Base-by-base conservation (phyloP, 2,797 vertebrate species). In the Parauchenoglanis punctatus region DNA sequence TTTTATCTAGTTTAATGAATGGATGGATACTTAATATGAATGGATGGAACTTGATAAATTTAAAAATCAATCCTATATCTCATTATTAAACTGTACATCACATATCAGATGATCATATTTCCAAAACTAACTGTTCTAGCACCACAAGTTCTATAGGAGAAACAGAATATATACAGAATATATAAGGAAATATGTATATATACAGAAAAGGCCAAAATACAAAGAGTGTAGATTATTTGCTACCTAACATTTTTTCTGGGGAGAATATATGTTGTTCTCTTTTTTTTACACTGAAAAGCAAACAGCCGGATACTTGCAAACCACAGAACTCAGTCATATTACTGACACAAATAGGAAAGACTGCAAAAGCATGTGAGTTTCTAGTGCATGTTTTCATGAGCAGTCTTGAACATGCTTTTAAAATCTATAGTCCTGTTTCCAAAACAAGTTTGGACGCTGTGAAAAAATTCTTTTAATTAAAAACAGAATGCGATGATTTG, bases 261-360 rank as follows among this genome's bases (percentile, higher is more conserved):
- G 59, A n/a, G 56, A 87, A 84, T 91, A 8, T 65, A 83, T 88
- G 86, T 94, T 88, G 88, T 87, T 87, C 81, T 78, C 78, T 89
- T 87, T 88, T 89, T 81, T 77, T 46, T 25, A 67, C 12, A 40
- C 85, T 63, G 31, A 83, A 83, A 44, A 68, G 65, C 67, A 85
- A 86, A 91, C 89, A 88, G 92, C 93, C 95, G 94, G 95, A 96
- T 95, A 91, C 87, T 89, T n/a, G 83, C 91, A 92, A 83, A 96
- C 95, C 95, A 94, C 95, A 96, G 87, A 61, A 86, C 90, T 84
- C 88, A 77, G 81, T 49, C 85, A 73, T 44, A 83, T 72, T 81
- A 70, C 61, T 73, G 52, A 88, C 84, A 75, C 83, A 81, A 65
- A 77, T 72, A 88, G 84, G 81, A 89, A 89, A 88, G 68, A 63